Percentiles rank a stretch among this genome's conserved stretches.
Conservation (phyloP, 2,888 invertebrate genomes). For the Drosophila meridiana region DNA sequence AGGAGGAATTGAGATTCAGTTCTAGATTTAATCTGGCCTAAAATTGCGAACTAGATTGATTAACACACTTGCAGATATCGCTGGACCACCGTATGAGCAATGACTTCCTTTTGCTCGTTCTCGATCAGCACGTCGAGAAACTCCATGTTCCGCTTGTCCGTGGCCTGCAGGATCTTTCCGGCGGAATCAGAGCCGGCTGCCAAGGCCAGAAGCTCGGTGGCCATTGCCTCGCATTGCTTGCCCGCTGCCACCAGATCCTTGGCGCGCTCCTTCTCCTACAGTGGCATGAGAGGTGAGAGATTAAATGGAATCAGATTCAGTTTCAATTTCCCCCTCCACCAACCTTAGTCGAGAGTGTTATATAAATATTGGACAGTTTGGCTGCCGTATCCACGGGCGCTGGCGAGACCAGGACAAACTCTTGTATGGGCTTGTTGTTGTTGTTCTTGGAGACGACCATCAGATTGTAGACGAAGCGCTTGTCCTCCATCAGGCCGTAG, state of each 20-base stretch:
- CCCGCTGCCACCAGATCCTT: conserved; percentile 98
- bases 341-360: conserved; percentile 94
- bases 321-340: conserved; percentile 6
- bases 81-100: conserved; percentile 98
- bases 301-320: too few species aligned
- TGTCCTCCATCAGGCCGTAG: conserved; percentile 98
- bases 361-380: conserved; percentile 96
- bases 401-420: conserved; percentile 99
- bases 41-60: background rate
- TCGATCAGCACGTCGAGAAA: conserved; percentile 98
- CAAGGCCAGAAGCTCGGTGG: conserved; percentile 96
- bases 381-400: conserved; percentile 99
- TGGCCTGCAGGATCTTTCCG: conserved; percentile 96
- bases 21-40: background rate
- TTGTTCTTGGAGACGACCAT: conserved; percentile 99
- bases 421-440: conserved; percentile 98
- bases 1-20: conserved; percentile 82
- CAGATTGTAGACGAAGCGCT: conserved; percentile 98
- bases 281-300: background rate
- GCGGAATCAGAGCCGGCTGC: conserved; percentile 98
- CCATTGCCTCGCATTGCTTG: conserved; percentile 98
- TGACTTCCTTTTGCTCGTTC: conserved; percentile 99
- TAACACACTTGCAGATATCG: conserved; percentile 94
- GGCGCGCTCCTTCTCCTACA: conserved; percentile 98
- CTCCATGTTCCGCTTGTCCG: conserved; percentile 96